phyloP scores from a whole-genome alignment of 2,888 invertebrate species.

The Latrodectus hesperus region DNA sequence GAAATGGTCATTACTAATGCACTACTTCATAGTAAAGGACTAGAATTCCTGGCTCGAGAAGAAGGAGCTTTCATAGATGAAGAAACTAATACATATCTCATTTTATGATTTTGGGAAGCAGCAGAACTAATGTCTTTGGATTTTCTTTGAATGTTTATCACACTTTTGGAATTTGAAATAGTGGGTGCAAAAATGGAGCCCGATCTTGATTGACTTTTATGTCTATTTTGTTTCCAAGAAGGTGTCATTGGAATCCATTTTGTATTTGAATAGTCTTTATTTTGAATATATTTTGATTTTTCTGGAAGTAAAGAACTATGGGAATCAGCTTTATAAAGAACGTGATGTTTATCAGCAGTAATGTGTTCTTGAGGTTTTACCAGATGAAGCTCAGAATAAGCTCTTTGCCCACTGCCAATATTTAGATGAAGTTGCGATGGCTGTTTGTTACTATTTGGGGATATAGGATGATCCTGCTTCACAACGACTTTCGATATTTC shows the following conservation, averaged over 20 bases:
- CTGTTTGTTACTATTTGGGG: background rate
- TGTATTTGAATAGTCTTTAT: slow-evolving; percentile 27
- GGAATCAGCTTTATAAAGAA: background rate
- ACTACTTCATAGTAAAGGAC: background rate
- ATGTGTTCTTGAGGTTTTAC: background rate
- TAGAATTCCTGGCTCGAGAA: background rate
- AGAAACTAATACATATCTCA: background rate
- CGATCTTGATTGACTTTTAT: background rate
- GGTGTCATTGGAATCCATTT: slow-evolving; percentile 52
- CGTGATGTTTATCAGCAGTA: background rate
- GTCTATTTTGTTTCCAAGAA: background rate
- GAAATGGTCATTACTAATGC: background rate
- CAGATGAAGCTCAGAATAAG: background rate
- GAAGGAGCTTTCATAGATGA: background rate
- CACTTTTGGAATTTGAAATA: background rate
- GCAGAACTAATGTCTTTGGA: background rate
- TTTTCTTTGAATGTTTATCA: background rate
- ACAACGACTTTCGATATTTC: slow-evolving; percentile 3
- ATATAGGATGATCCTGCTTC: slow-evolving; percentile 6
- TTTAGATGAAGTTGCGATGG: background rate
- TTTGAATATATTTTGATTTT: background rate
- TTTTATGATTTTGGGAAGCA: background rate
- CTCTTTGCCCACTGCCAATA: background rate
- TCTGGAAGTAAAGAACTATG: background rate
- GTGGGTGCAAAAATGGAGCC: background rate